phyloP scores from a whole-genome alignment of 2,888 invertebrate species.

The Pinctada fucata region DNA sequence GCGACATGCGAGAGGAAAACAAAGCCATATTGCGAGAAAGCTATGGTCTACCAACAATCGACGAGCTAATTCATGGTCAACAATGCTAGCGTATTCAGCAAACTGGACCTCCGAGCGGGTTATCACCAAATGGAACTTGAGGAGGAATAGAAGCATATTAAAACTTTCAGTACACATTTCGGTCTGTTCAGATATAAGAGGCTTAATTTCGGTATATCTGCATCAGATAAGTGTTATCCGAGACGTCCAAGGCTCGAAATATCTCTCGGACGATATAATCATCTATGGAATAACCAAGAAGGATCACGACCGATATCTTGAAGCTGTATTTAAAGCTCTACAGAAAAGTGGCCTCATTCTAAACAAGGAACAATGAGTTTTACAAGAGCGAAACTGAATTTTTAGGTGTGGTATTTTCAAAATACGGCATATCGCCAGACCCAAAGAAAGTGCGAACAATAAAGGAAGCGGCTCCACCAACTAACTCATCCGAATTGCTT shows the following conservation, averaged over 20 bases:
- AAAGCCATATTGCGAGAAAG: constrained; percentile 50
- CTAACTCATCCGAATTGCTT: constrained; percentile 47
- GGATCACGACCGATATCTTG: constrained; percentile 66
- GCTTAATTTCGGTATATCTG: constrained; percentile 49
- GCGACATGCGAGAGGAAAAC: constrained; percentile 57
- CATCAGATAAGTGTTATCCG: constrained; percentile 43
- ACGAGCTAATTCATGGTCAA: constrained; percentile 52
- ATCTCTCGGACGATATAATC: constrained; percentile 75
- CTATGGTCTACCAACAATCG: constrained; percentile 49
- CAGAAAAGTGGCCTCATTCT: constrained; percentile 49
- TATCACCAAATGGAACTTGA: constrained; percentile 46
- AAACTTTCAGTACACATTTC: constrained; percentile 43
- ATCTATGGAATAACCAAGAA: constrained; percentile 61
- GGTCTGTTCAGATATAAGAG: constrained; percentile 50
- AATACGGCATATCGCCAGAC: constrained; percentile 45
- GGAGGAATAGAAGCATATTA: constrained; percentile 36
- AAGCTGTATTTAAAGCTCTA: constrained; percentile 49
- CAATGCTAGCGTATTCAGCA: constrained; percentile 41
- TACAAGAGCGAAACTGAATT: neutral
- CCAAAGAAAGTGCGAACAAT: constrained; percentile 50
- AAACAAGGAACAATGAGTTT: constrained; percentile 61
- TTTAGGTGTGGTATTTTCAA: constrained; percentile 28
- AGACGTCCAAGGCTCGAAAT: constrained; percentile 69
- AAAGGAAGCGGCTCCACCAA: constrained; percentile 41
- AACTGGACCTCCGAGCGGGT: constrained; percentile 38